phyloP scores from a whole-genome alignment of 2,888 invertebrate species.

The Tribolium freemani region DNA sequence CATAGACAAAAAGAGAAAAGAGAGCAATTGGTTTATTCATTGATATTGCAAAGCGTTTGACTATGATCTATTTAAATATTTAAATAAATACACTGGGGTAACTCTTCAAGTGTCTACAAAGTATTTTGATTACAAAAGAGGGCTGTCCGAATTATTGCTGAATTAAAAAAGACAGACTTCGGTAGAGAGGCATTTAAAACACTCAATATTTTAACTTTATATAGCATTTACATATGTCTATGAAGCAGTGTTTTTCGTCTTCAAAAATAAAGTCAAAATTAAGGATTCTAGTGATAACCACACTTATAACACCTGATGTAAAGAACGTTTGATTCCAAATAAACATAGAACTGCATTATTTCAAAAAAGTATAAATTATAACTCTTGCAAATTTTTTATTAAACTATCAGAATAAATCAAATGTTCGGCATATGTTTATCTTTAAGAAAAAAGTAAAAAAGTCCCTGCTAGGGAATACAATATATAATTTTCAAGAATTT shows the following conservation, averaged over 20 bases:
- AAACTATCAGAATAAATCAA: neutral
- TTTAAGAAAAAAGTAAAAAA: no score
- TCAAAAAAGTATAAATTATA: neutral
- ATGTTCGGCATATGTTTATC: neutral
- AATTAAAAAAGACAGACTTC: neutral
- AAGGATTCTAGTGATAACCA: no score
- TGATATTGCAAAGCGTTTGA: neutral
- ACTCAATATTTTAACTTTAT: neutral
- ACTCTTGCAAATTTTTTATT: neutral
- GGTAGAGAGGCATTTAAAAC: neutral
- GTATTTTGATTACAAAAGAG: neutral
- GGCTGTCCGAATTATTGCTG: no score
- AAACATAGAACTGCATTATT: no score
- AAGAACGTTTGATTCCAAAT: no score
- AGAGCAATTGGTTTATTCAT: neutral
- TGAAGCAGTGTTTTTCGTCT: neutral
- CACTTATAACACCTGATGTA: no score
- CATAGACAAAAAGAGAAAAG: neutral
- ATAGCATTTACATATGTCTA: neutral
- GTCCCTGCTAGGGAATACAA: no score
- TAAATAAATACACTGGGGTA: neutral
- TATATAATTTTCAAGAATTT: no score
- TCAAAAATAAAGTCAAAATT: neutral
- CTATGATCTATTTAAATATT: neutral
- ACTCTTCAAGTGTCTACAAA: neutral